A percentile compares a stretch with the other conserved stretches of the same genome.
Conservation (phyloP, 1,140 invertebrate species). For the Platyura marginata region DNA sequence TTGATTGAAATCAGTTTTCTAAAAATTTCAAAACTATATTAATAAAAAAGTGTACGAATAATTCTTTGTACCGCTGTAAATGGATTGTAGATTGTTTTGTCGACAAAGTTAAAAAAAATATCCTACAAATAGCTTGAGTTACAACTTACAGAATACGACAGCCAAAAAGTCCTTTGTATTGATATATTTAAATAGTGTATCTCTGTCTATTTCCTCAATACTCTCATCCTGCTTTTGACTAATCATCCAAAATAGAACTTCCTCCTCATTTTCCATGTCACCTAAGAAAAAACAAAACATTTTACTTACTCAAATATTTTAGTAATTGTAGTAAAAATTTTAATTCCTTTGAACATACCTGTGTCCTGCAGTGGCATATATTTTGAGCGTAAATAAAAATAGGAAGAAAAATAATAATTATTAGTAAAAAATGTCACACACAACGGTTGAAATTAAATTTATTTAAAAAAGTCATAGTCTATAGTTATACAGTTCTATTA, state of each 20-base stretch:
- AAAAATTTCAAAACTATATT: too few relatives aligned
- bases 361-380: not conserved
- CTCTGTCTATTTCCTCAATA: conserved; percentile 77
- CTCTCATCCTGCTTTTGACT: conserved; percentile 84
- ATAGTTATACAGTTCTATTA: too few relatives aligned
- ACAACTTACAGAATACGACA: conserved; percentile 78
- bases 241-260: conserved; percentile 80
- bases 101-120: not conserved
- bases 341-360: not conserved
- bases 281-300: conserved; percentile 34
- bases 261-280: conserved; percentile 64
- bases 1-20: too few relatives aligned
- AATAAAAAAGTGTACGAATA: too few relatives aligned
- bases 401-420: too few relatives aligned
- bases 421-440: too few relatives aligned
- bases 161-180: conserved; percentile 82
- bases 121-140: too few relatives aligned
- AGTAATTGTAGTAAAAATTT: not conserved
- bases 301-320: not conserved
- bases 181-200: conserved; percentile 68
- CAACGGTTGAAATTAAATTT: too few relatives aligned
- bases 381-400: too few relatives aligned
- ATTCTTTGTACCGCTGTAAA: too few relatives aligned
- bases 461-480: too few relatives aligned
- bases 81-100: not conserved